Evolutionary conservation across 37 sponge, comb jelly and placozoan species (phyloP), one percentile per base, ranked within the genome.

Genomic region (Diacarnus erythraeanus): DNA sequence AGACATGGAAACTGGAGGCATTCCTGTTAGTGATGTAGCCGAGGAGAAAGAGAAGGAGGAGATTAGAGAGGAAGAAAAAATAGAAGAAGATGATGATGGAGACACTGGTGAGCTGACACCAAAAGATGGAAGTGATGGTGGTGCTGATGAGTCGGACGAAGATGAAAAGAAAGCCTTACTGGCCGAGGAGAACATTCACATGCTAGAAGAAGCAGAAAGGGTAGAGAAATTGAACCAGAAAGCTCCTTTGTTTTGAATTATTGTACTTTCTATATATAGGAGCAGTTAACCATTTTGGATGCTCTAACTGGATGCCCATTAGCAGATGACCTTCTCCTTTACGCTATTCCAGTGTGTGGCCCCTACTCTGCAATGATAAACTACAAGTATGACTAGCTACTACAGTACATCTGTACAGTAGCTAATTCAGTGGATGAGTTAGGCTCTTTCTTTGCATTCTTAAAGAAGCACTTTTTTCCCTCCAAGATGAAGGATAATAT

Each of bases 311-410:
- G 95, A 21, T 88, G 87, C 40, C 97, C 97, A 0, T 0, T 88
- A 1, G 68, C 87, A 18, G 87, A 94, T 57, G 99, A 98, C 70
- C 59, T 88, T 42, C 66, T 98, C 41, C 71, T 94, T 26, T 98
- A 92, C 82, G 94, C 95, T 38, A 79, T 98, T 72, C 93, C 95
- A 29, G 90, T 96, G 25, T 93, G 95, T 86, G 99, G 94, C 26
- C 99, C 99, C 1, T 98, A 98, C 66, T 66, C 82, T n/a, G 81
- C 95, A 27, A 44, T 94, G 39, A 68, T 67, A 36, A 87, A 82
- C 78, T 98, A 91, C 86, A 98, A 98, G 97, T 98, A 68, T 66
- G 88, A n/a, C n/a, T n/a, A n/a, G 22, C 33, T 17, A 33, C 35
- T 29, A 38, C 38, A 2, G 60, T 20, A 10, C 38, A 23, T 17